These are phyloP conservation scores for Patiria pectinifera DNA, from an alignment of 53 echinoderm and acorn worm genomes.

Conservation along the genomic window DNA sequence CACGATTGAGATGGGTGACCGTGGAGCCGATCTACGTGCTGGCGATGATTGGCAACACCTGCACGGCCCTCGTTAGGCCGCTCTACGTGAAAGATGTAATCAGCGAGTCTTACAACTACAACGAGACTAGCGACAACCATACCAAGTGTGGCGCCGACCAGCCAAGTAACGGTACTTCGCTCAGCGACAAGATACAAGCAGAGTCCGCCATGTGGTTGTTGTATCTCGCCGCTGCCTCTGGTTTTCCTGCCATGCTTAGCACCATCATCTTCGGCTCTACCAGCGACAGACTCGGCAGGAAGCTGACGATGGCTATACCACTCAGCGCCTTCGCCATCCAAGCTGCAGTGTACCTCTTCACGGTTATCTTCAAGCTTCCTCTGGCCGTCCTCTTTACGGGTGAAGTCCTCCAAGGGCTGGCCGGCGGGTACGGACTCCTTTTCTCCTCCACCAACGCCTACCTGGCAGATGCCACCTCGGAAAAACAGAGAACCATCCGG, in stretches of 20 bases:
- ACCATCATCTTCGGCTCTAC: constrained; percentile 49
- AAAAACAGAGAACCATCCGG: constrained; percentile 52
- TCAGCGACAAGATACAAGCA: constrained; percentile 41
- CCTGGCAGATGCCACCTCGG: constrained; percentile 60
- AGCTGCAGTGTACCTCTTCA: background rate
- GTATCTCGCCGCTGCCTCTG: constrained; percentile 15
- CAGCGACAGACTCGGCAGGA: constrained; percentile 67
- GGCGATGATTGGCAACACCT: background rate
- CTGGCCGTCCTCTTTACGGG: constrained; percentile 47
- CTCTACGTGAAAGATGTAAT: constrained; percentile 42
- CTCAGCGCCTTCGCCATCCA: constrained; percentile 51
- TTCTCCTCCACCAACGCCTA: constrained; percentile 57
- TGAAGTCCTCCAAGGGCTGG: constrained; percentile 40
- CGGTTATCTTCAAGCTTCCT: constrained; percentile 17
- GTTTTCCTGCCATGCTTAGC: constrained; percentile 57
- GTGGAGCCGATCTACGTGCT: constrained; percentile 50
- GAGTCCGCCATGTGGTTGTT: constrained; percentile 65
- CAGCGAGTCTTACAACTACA: constrained; percentile 25
- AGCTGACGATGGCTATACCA: constrained; percentile 53
- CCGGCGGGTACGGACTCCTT: constrained; percentile 48
- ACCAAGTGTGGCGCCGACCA: background rate
- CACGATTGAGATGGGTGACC: constrained; percentile 38
- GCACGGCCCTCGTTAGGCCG: constrained; percentile 11
- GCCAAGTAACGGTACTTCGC: background rate
- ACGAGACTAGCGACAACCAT: background rate